Base-by-base conservation (phyloP, 2,888 invertebrate genomes). In the Timema podura region DNA sequence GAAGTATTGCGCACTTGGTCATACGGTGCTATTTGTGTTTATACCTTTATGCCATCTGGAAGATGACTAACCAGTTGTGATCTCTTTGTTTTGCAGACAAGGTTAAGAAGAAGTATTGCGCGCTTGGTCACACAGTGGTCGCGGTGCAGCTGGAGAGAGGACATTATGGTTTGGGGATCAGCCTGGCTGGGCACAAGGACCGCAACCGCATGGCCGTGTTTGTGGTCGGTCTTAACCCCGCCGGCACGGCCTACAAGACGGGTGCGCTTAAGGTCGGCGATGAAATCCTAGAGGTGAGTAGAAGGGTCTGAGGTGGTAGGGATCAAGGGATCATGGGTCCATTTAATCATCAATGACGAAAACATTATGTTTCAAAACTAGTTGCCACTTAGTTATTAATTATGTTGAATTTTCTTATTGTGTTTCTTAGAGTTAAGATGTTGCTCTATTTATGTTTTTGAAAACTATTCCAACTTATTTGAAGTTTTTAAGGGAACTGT, bases 151-250 rank as follows among this genome's bases (percentile, higher is more conserved):
- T 97, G 76, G 89, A 90, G 78, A 87, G 93, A 68, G 88, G 90
- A 48, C 85, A 87, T 46, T 87, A 88, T 71, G 92, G 91, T 0
- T 85, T 98, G 69, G 98, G 99, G 5, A 87, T 99, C 73, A 94
- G 95, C 69, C 84, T 99, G 75, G 95, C 97, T 0, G 98, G 98
- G 0, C 96, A 98, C 83, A 88, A 92, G 78, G 96, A 98, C 82
- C 87, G 96, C 65, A 92, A 90, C 79, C 91, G 92, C 78, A 97
- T 97, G 97, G 95, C 96, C 46, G 96, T 96, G 72, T 97, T 97
- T 82, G 90, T 99, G 47, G 96, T 96, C 76, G 98, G 96, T n/a
- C 85, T 99, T 68, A 91, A 96, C 81, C 93, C 96, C 0, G 90
- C 89, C 5, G 96, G 97, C 13, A 86, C 91, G 0, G 92, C 95